Base-by-base conservation (phyloP, 2,113 vertebrate species). In the Mohoua ochrocephala region DNA sequence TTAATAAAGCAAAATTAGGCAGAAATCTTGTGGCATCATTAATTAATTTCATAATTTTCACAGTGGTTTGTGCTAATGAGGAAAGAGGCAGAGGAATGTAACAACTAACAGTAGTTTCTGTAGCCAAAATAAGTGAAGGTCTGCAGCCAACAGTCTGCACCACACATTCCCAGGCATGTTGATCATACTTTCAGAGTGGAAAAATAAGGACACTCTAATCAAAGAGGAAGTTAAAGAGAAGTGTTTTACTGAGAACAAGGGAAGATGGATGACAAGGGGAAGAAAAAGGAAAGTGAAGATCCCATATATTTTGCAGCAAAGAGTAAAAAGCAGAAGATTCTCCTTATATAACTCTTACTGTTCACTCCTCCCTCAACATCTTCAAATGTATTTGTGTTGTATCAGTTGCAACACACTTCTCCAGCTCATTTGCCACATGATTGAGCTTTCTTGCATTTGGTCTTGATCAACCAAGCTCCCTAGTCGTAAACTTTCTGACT, bases 11-110 rank as follows among this genome's bases (percentile, higher is more conserved):
- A 93, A 79, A 96, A 83, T 91, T 65, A 82, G 53, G 63, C 50
- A 96, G 42, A 87, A 88, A 50, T 79, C 41, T 87, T 79, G 81
- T 69, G 87, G 89, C 61, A 89, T 82, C 39, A 50, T 80, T 90
- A 95, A 91, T 85, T 93, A 90, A 96, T 94, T 80, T 93, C 35
- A 70, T 83, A 57, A 49, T 94, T 91, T 95, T 96, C 63, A 61
- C 73, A 94, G 50, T 68, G 56, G 37, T 84, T 92, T 91, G 52
- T 42, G 28, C 68, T 95, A 65, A 75, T 44, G 78, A 89, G n/a
- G n/a, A 86, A 88, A 73, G 60, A 87, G n/a, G 37, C 47, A 68
- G 44, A 96, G 64, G 73, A 91, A 92, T 68, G 80, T 68, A 92
- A 82, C 60, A 91, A 96, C 85, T 95, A 95, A 89, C 47, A 71